A percentile compares a stretch with the other conserved stretches of the same genome.
phyloP scores from a whole-genome alignment of 2,888 invertebrate species.

The Pseudolycoriella hygida region DNA sequence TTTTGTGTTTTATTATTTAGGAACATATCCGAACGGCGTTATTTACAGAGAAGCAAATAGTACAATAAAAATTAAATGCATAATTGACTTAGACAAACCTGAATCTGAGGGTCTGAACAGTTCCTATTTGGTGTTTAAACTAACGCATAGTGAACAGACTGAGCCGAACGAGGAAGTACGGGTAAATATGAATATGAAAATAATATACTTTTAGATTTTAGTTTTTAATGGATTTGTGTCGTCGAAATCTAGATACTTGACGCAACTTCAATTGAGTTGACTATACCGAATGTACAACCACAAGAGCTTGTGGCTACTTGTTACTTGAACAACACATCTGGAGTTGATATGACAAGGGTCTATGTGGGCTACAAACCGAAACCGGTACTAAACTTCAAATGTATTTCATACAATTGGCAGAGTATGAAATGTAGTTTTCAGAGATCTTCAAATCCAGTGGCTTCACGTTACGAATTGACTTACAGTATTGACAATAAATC shows the following conservation, averaged over 20 bases:
- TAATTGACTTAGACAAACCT: background rate
- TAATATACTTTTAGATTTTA: background rate
- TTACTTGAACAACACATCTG: background rate
- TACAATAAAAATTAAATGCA: slow-evolving; percentile 2
- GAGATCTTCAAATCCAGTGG: slow-evolving; percentile 36
- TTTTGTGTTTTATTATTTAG: too few species aligned
- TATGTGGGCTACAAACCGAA: slow-evolving; percentile 35
- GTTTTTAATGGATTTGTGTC: background rate
- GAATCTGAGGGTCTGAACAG: background rate
- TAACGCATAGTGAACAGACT: background rate
- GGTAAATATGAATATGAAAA: too few species aligned
- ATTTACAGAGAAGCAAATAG: background rate
- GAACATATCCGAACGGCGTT: background rate
- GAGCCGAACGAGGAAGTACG: background rate
- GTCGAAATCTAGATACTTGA: background rate
- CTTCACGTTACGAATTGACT: slow-evolving; percentile 35
- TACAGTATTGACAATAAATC: slow-evolving; percentile 17
- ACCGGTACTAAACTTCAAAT: slow-evolving; percentile 48
- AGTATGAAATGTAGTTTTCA: slow-evolving; percentile 60
- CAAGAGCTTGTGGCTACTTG: background rate
- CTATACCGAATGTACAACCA: background rate
- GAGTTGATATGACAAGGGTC: background rate
- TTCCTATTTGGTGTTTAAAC: background rate
- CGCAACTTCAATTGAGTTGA: background rate
- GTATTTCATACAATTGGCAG: slow-evolving; percentile 54